Conservation (phyloP, 2,797 vertebrate genomes). For the Anisognathus igniventris region DNA sequence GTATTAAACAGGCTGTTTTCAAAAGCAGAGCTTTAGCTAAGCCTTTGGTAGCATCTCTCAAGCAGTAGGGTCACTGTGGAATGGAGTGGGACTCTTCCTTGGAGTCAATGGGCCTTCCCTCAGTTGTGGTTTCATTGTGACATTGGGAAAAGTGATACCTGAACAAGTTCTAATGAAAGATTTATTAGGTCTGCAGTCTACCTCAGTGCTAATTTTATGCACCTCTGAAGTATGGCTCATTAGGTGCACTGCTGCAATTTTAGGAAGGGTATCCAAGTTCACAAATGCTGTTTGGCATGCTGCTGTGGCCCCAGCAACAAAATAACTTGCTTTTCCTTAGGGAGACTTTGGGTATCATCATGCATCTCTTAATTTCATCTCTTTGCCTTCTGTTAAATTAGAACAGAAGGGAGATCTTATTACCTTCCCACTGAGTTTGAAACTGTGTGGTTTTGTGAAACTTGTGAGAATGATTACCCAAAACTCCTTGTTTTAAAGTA, state of each 20-base stretch:
- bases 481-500: background rate
- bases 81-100: background rate
- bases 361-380: background rate
- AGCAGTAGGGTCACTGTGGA: background rate
- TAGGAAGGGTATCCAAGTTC: constrained; percentile 22
- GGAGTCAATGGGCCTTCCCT: background rate
- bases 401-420: background rate
- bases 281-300: background rate
- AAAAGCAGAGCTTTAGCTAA: background rate
- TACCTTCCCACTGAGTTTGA: background rate
- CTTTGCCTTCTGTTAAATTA: background rate
- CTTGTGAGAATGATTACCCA: background rate
- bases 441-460: background rate
- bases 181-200: background rate
- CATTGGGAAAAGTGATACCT: background rate
- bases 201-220: background rate
- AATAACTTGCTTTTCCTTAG: background rate
- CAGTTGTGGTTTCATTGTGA: background rate
- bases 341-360: background rate
- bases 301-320: background rate
- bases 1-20: background rate
- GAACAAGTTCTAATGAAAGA: background rate
- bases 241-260: constrained; percentile 40
- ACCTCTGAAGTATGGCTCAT: constrained; percentile 31
- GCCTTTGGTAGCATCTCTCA: background rate